These are phyloP conservation scores for Drosophila parvula DNA, from an alignment of 1,140 invertebrate species.

Conservation along the genomic window DNA sequence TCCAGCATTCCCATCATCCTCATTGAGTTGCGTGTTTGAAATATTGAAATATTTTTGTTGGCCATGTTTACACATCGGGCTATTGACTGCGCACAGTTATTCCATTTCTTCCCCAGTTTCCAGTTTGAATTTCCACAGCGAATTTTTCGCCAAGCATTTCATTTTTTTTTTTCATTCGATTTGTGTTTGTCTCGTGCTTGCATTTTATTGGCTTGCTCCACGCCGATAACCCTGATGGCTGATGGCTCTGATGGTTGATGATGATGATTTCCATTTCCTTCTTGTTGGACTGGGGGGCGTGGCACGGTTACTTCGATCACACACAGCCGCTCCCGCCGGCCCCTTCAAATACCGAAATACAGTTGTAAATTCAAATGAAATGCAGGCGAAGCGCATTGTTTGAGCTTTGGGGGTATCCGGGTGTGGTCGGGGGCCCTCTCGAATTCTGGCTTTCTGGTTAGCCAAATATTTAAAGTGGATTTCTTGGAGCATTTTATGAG, in stretches of 20 bases:
- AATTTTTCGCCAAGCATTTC: conserved; percentile 69
- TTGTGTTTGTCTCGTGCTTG: conserved; percentile 53
- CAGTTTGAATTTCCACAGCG: conserved; percentile 40
- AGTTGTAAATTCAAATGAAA: conserved; percentile 83
- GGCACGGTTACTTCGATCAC: conserved; percentile 64
- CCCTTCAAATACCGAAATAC: conserved; percentile 65
- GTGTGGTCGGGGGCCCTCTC: conserved; percentile 1
- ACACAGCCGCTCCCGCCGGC: conserved; percentile 3
- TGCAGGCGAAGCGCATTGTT: conserved; percentile 75
- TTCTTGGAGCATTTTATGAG: conserved; percentile 64
- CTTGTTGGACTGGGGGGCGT: conserved; percentile 30
- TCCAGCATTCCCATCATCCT: conserved; percentile 39
- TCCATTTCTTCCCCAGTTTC: conserved; percentile 13
- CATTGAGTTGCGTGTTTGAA: conserved; percentile 64
- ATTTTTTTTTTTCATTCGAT: conserved; percentile 78
- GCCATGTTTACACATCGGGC: conserved; percentile 74
- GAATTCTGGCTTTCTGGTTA: conserved; percentile 60
- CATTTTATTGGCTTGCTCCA: conserved; percentile 34
- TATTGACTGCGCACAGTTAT: conserved; percentile 67
- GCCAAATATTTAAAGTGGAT: conserved; percentile 76
- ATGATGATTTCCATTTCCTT: conserved; percentile 65
- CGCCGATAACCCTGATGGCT: conserved; percentile 35
- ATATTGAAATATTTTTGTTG: conserved; percentile 69
- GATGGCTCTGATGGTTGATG: conserved; percentile 25
- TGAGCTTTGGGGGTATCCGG: conserved; percentile 31